Percentiles rank a stretch among this genome's conserved stretches.
These are phyloP conservation scores for Struthio camelus DNA, from an alignment of 2,113 vertebrate genomes.

Conservation along the genomic window DNA sequence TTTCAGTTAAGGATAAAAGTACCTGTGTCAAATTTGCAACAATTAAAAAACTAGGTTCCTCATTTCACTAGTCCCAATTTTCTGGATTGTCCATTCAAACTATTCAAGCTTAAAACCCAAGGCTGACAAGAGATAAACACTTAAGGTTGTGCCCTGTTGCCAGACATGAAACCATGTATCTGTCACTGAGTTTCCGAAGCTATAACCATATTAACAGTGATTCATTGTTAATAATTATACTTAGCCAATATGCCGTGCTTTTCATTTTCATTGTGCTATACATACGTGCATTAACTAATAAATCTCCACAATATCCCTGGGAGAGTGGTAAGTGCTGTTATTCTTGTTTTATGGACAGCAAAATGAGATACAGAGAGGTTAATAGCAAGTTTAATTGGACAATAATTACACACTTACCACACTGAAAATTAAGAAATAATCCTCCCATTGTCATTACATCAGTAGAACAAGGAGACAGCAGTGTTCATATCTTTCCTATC, in stretches of 20 bases:
- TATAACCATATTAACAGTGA: accelerated
- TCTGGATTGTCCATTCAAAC: accelerated
- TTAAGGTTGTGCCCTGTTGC: accelerated
- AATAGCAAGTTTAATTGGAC: constrained; percentile 66
- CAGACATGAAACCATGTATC: neutral
- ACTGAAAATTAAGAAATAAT: constrained; percentile 67
- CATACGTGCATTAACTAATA: neutral
- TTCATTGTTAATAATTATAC: neutral
- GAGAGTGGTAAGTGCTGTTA: constrained; percentile 47
- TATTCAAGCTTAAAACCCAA: neutral
- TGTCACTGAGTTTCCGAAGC: neutral
- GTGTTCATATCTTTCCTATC: neutral
- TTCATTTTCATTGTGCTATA: neutral
- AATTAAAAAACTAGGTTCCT: accelerated
- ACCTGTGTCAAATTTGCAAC: accelerated
- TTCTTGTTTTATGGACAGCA: constrained; percentile 41
- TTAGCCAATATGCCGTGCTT: neutral
- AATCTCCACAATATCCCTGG: neutral
- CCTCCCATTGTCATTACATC: constrained; percentile 56
- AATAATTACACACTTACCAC: constrained; percentile 64
- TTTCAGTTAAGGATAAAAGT: neutral
- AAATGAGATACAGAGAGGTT: constrained; percentile 62
- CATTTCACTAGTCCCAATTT: accelerated
- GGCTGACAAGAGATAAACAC: neutral
- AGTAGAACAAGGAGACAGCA: constrained; percentile 29